Evolutionary conservation across 2,888 invertebrate genomes (phyloP).

Genomic region (Diaphora mendica): DNA sequence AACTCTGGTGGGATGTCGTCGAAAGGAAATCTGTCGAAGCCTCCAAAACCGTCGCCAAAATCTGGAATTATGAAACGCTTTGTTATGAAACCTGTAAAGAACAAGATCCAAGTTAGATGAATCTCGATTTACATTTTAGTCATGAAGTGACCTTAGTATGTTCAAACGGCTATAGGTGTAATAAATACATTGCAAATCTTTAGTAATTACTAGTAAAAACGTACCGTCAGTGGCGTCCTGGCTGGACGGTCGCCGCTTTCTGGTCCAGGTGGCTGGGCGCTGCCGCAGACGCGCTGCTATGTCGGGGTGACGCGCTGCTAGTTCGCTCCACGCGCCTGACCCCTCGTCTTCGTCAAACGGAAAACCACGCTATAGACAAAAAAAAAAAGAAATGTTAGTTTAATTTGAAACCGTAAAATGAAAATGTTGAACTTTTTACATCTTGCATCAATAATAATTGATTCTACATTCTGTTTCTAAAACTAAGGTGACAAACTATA

Average conservation of each 20-base stretch:
- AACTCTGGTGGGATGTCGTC: constrained; percentile 84
- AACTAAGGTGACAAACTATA: neutral
- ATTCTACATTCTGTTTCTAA: neutral
- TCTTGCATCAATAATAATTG: neutral
- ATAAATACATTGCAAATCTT: neutral
- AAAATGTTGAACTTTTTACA: neutral
- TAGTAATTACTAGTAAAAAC: constrained; percentile 21
- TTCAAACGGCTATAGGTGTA: neutral
- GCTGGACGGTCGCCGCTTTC: constrained; percentile 80
- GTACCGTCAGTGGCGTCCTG: constrained; percentile 80
- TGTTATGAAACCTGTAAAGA: constrained; percentile 60
- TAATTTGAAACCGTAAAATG: neutral
- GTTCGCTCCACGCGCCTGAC: constrained; percentile 88
- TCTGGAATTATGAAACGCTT: constrained; percentile 76
- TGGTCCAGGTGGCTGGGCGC: constrained; percentile 82
- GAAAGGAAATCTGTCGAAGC: constrained; percentile 85
- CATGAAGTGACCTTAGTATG: neutral
- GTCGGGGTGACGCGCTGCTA: constrained; percentile 91
- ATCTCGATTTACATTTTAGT: constrained; percentile 20
- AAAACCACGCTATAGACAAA: constrained; percentile 86
- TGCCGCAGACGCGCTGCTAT: constrained; percentile 89
- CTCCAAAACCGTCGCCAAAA: constrained; percentile 79
- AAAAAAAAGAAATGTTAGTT: constrained; percentile 13
- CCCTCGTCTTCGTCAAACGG: constrained; percentile 89
- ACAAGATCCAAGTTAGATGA: constrained; percentile 34